Base-by-base conservation (phyloP, 1,140 invertebrate species). In the Papilio aristodemus region DNA sequence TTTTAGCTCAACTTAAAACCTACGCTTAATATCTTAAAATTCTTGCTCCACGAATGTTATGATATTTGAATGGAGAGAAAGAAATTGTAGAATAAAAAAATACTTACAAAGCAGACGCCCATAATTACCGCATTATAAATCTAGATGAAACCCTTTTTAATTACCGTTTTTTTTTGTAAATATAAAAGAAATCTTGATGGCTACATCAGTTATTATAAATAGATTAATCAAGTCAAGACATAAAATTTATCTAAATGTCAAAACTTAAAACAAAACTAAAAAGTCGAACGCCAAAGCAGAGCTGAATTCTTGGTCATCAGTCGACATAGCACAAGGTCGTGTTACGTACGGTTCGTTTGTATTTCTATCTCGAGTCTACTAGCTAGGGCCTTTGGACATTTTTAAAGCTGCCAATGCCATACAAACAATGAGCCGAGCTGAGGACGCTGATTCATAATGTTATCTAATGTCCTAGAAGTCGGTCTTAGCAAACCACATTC, bases 341-440 rank as follows among this genome's bases (percentile, higher is more conserved):
- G 22, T 39, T 63, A 63, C 60, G 37, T 63, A 41, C 19, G 13
- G 72, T 72, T 76, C 66, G 72, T 72, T 76, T 72, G 73, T 66
- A 74, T 70, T 70, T 79, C 72, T 73, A 68, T 75, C 69, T 81
- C 71, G 63, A 60, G 57, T 74, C 68, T 68, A 63, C 36, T 57
- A 32, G 27, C 27, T 72, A 57, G 76, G 80, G 74, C 79, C 84
- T 83, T 84, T 77, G 73, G 77, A 76, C 50, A 73, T 67, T 80
- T 78, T 76, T 22, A 54, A 54, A 54, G 9, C 46, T 68, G 66
- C 78, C 81, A 85, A 82, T 82, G 84, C 74, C 78, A 81, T 57
- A 59, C 64, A 76, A 77, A 84, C 76, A 87, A 85, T 84, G 72
- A 68, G 54, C 66, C 69, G 59, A 59, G 58, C 71, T 39, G 46